phyloP scores from a whole-genome alignment of 2,113 vertebrate species.

The Rousettus leschenaultii region DNA sequence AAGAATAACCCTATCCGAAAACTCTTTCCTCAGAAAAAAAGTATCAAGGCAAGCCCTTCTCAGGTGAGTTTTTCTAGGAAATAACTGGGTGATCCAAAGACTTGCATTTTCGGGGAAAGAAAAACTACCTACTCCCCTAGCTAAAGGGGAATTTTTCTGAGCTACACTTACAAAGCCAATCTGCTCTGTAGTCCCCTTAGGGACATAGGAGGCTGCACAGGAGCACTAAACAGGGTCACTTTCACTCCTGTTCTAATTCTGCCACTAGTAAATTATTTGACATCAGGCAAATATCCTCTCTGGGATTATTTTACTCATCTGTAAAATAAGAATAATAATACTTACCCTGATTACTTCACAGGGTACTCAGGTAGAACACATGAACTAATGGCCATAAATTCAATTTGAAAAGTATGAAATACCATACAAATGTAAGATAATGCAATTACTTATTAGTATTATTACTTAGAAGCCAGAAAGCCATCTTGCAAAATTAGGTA shows the following conservation, averaged over 20 bases:
- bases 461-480: not conserved
- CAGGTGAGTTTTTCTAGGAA: not conserved
- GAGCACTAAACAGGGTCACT: not conserved
- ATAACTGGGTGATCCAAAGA: not conserved
- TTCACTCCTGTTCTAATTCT: not conserved
- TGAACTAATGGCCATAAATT: not conserved
- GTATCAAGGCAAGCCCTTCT: not conserved
- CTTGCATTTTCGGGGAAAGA: not conserved
- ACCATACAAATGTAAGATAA: not conserved
- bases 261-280: not conserved
- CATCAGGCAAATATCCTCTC: not conserved
- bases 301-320: not conserved
- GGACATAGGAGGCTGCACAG: not conserved
- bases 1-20: constrained; percentile 17
- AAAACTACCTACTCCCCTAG: not conserved
- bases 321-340: not conserved
- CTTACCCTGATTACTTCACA: not conserved
- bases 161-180: not conserved
- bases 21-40: constrained; percentile 18
- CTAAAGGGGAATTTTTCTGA: not conserved
- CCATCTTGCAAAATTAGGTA: constrained; percentile 6
- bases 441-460: not conserved
- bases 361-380: not conserved
- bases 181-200: not conserved
- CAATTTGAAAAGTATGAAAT: constrained; percentile 16